These are phyloP conservation scores for Synodontis membranacea DNA, from an alignment of 2,113 vertebrate species.

Conservation along the genomic window DNA sequence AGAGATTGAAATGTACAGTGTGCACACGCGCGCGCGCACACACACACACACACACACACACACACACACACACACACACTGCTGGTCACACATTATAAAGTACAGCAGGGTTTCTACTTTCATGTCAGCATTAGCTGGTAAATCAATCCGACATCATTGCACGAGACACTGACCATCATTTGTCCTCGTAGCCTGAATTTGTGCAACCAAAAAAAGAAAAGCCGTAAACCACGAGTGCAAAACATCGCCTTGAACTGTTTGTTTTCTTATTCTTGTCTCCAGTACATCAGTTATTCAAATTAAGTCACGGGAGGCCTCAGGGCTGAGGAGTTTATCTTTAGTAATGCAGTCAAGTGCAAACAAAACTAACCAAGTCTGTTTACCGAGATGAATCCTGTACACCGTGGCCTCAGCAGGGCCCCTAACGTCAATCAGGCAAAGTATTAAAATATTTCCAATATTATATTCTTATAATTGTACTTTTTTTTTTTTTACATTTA, in stretches of 20 bases:
- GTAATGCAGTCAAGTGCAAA: neutral
- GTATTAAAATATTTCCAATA: neutral
- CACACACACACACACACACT: neutral
- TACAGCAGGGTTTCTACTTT: neutral
- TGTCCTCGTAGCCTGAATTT: neutral
- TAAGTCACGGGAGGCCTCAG: neutral
- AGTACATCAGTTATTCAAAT: neutral
- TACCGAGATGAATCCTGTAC: neutral
- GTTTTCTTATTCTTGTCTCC: neutral
- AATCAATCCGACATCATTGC: neutral
- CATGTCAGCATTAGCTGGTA: neutral
- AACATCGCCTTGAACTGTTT: neutral
- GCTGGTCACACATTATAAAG: neutral
- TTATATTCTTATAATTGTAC: too few species aligned
- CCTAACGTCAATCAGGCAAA: neutral
- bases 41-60: neutral
- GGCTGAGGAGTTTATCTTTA: neutral
- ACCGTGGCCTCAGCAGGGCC: neutral
- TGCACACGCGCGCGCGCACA: too few species aligned
- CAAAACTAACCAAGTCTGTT: neutral
- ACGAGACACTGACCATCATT: neutral
- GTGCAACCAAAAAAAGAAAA: neutral
- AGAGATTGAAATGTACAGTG: too few species aligned
- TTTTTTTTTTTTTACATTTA: neutral
- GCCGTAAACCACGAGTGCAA: neutral